Evolutionary conservation across 2,797 vertebrate species (phyloP), one percentile per base, ranked within the genome.

Genomic region (Dipus sagitta): DNA sequence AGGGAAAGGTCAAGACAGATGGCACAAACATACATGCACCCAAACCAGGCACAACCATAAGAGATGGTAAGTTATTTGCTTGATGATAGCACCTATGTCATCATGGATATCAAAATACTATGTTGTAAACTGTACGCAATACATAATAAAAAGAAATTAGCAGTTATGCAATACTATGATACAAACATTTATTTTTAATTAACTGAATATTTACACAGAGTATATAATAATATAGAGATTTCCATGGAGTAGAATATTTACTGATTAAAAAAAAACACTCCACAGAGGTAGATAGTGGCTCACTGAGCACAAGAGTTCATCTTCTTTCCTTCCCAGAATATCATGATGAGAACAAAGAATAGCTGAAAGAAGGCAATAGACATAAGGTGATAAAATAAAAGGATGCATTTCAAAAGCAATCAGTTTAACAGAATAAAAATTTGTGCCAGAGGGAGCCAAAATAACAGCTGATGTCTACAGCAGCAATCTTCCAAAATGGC

Each of bases 361-460:
- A 65, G 30, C 38, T n/a, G 20, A 92, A 38, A 65, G 28, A 84
- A 78, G 23, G 78, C 2, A 85, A 12, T 3, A 81, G 24, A 74
- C 1, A 74, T 70, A 7, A 21, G 5, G 54, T 34, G 3, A 76
- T 62, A 88, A 94, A 81, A 70, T 75, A 79, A 80, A 92, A 91
- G 58, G 88, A 77, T 34, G n/a, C 88, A 82, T 82, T 85, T 88
- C n/a, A 32, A 92, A 88, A 88, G 9, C n/a, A 90, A 65, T 65
- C 13, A 88, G 20, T 47, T 72, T 52, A 84, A 60, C 9, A 64
- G 20, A 77, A 68, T 15, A 93, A 87, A 30, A 58, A 76, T 71
- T 26, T 54, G 28, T 38, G 12, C 13, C 13, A 34, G 2, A 82
- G 14, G 18, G 11, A 93, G 7, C 11, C 68, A 91, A 76, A 86